phyloP scores from a whole-genome alignment of 2,113 vertebrate genomes.

The Leiothrix lutea region DNA sequence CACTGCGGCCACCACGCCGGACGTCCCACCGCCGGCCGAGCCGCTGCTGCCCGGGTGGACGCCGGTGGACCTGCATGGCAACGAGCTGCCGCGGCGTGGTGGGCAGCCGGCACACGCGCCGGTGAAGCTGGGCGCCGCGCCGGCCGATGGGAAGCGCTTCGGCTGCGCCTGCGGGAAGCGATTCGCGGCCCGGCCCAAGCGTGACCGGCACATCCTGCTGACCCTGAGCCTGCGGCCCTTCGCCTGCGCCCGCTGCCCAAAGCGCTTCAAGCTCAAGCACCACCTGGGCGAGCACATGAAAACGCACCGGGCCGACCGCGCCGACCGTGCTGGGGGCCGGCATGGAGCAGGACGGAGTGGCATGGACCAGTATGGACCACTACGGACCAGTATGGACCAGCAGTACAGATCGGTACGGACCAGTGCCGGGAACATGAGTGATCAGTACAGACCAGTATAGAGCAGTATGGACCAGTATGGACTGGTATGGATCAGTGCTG shows the following conservation, averaged over 20 bases:
- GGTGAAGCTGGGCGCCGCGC: not conserved
- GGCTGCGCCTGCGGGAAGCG: not conserved
- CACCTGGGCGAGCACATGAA: not conserved
- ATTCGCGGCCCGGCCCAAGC: not conserved
- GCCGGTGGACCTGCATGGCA: accelerated
- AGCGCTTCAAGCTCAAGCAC: not conserved
- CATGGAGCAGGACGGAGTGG: too few relatives aligned
- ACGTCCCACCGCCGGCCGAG: not conserved
- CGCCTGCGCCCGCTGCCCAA: not conserved
- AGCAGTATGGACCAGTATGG: too few relatives aligned
- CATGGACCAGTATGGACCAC: not conserved
- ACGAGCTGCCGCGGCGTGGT: not conserved
- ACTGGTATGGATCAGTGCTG: too few relatives aligned
- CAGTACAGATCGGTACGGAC: too few relatives aligned
- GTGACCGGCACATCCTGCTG: not conserved
- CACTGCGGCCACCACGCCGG: accelerated
- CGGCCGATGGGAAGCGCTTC: not conserved
- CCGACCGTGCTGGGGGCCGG: too few relatives aligned
- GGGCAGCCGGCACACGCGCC: not conserved
- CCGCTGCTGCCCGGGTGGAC: not conserved
- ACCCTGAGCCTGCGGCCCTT: not conserved
- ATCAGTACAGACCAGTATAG: not conserved
- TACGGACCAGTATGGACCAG: not conserved
- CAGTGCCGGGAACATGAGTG: too few relatives aligned
- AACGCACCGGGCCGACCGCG: not conserved